These are phyloP conservation scores for Cetonia aurata DNA, from an alignment of 2,888 invertebrate genomes.

Conservation along the genomic window DNA sequence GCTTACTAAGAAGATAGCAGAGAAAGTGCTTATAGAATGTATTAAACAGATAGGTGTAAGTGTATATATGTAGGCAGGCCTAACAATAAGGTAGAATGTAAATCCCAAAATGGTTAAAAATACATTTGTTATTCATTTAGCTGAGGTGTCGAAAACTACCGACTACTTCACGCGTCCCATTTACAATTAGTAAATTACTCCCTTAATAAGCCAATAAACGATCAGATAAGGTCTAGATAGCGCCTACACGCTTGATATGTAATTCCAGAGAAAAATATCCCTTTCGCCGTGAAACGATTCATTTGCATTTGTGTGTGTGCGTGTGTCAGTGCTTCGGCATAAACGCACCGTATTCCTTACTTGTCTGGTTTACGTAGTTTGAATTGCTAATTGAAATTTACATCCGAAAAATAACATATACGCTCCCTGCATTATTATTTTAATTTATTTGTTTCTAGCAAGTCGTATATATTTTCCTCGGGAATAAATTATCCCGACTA, in stretches of 20 bases:
- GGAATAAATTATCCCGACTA: slow-evolving; percentile 37
- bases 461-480: slow-evolving; percentile 39
- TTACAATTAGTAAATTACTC: slow-evolving; percentile 25
- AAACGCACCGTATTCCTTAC: slow-evolving; percentile 34
- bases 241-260: slow-evolving; percentile 28
- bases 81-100: too few relatives aligned
- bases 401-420: slow-evolving; percentile 46
- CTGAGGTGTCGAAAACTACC: slow-evolving; percentile 25
- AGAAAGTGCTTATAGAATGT: too few relatives aligned
- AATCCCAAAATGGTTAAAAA: not conserved
- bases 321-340: slow-evolving; percentile 5
- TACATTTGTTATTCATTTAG: not conserved
- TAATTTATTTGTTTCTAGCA: slow-evolving; percentile 44
- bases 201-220: slow-evolving; percentile 32
- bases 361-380: slow-evolving; percentile 38
- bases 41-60: too few relatives aligned
- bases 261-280: slow-evolving; percentile 28
- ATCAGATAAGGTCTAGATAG: slow-evolving; percentile 32
- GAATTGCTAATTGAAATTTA: slow-evolving; percentile 42
- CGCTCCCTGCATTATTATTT: slow-evolving; percentile 43
- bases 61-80: too few relatives aligned
- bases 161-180: slow-evolving; percentile 15
- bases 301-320: slow-evolving; percentile 3
- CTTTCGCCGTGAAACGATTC: slow-evolving; percentile 16
- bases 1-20: too few relatives aligned